Evolutionary conservation across 2,113 vertebrate genomes (phyloP).

Genomic region (Chitala chitala): DNA sequence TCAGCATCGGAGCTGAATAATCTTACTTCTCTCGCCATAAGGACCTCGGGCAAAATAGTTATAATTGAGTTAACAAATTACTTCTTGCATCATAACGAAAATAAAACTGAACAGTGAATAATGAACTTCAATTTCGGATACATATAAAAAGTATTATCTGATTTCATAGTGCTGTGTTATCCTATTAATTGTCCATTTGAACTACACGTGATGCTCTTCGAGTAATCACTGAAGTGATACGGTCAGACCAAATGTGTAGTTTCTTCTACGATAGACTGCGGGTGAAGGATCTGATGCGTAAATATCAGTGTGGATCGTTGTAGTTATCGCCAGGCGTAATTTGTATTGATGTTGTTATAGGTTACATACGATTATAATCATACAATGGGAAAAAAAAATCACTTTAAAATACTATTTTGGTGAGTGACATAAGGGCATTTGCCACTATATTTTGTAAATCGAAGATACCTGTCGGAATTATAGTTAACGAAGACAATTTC

Average conservation of each 20-base stretch:
- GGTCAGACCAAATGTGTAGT: constrained; percentile 17
- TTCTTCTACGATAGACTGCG: background rate
- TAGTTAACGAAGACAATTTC: no score
- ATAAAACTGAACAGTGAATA: constrained; percentile 23
- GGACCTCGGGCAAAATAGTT: constrained; percentile 9
- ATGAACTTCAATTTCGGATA: constrained; percentile 23
- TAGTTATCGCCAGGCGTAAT: constrained; percentile 15
- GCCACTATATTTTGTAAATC: no score
- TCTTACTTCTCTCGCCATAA: constrained; percentile 6
- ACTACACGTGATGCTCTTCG: constrained; percentile 22
- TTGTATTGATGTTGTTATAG: constrained; percentile 21
- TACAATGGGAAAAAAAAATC: background rate
- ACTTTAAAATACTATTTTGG: no score
- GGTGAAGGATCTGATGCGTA: constrained; percentile 11
- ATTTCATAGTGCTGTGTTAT: constrained; percentile 32
- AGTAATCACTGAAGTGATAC: constrained; percentile 26
- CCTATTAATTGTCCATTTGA: constrained; percentile 27
- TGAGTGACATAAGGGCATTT: no score
- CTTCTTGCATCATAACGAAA: constrained; percentile 17
- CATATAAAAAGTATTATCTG: constrained; percentile 28
- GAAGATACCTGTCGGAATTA: no score
- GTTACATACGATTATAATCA: constrained; percentile 10
- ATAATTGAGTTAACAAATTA: constrained; percentile 28
- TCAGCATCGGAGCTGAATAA: background rate
- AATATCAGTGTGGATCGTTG: constrained; percentile 2